Evolutionary conservation across 2,797 vertebrate species (phyloP), one percentile per base, ranked within the genome.

Genomic region (Novumbra hubbsi): DNA sequence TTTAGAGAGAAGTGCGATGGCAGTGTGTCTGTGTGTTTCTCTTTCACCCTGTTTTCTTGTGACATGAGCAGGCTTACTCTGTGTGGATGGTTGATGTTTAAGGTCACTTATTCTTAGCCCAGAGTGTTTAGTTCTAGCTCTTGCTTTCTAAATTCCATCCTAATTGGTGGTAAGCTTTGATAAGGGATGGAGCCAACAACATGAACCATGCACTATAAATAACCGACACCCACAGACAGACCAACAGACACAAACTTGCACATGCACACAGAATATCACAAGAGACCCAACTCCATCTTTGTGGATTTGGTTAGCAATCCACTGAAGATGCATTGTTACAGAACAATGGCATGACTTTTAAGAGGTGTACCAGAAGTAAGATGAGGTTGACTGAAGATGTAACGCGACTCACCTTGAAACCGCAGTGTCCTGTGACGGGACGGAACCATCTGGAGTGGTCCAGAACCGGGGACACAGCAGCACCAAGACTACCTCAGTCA

Each of bases 61-160:
- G 79, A 89, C 87, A 82, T 77, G 70, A 76, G 78, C 83, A 73
- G 80, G 83, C 87, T 83, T 88, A 81, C 82, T 73, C 76, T 74
- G 48, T 73, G 72, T 85, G 82, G 89, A 74, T 77, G 79, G 84
- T 87, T 85, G 81, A 77, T 88, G 81, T 88, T 88, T 88, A 87
- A 91, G 89, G 86, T 91, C 87, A 85, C 74, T 86, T 93, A 92
- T 93, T 93, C 84, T 92, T 92, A 92, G 90, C 21, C 77, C 71
- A 71, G 82, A 89, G 83, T 86, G 89, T 88, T 91, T 89, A 84
- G 85, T 81, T 90, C 89, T 76, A 86, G 86, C 81, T 86, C 75
- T 86, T 91, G 90, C 89, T 92, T 91, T 93, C 90, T 90, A 88
- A 93, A 94, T 94, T 93, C 92, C 92, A 89, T 75, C 65, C 87